phyloP scores from a whole-genome alignment of 1,140 invertebrate genomes.

The Tetragnatha versicolor region DNA sequence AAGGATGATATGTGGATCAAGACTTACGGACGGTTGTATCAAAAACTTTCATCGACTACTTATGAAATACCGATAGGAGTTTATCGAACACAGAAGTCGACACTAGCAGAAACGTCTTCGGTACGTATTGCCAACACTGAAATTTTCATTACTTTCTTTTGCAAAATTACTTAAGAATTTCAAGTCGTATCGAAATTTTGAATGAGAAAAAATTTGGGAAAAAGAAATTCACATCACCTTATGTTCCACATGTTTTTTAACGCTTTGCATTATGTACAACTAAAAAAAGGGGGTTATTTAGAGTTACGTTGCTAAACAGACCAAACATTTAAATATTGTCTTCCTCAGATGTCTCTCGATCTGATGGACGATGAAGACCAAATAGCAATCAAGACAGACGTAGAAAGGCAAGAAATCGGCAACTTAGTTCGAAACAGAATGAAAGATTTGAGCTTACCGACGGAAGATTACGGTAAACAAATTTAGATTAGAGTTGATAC shows the following conservation, averaged over 20 bases:
- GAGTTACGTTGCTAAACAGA: too few relatives aligned
- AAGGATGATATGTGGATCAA: slow-evolving; percentile 98
- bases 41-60: slow-evolving; percentile 97
- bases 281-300: too few relatives aligned
- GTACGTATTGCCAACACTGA: slow-evolving; percentile 34
- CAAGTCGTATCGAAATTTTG: too few relatives aligned
- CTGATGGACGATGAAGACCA: slow-evolving; percentile 82
- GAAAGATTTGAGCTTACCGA: slow-evolving; percentile 88
- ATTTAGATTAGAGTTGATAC: too few relatives aligned
- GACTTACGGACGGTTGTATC: slow-evolving; percentile 95
- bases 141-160: too few relatives aligned
- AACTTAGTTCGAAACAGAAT: slow-evolving; percentile 92
- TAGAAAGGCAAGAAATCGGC: slow-evolving; percentile 89
- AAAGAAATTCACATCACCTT: too few relatives aligned
- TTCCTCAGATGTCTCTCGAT: slow-evolving; percentile 73
- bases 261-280: too few relatives aligned
- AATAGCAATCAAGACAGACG: slow-evolving; percentile 69
- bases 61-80: slow-evolving; percentile 99
- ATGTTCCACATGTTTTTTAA: too few relatives aligned
- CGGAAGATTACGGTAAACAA: slow-evolving; percentile 76
- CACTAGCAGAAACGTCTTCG: slow-evolving; percentile 48
- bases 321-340: too few relatives aligned
- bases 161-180: too few relatives aligned
- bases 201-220: too few relatives aligned
- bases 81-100: slow-evolving; percentile 90